Evolutionary conservation across 1,140 invertebrate genomes (phyloP).

Genomic region (Wiebesia pumilae): DNA sequence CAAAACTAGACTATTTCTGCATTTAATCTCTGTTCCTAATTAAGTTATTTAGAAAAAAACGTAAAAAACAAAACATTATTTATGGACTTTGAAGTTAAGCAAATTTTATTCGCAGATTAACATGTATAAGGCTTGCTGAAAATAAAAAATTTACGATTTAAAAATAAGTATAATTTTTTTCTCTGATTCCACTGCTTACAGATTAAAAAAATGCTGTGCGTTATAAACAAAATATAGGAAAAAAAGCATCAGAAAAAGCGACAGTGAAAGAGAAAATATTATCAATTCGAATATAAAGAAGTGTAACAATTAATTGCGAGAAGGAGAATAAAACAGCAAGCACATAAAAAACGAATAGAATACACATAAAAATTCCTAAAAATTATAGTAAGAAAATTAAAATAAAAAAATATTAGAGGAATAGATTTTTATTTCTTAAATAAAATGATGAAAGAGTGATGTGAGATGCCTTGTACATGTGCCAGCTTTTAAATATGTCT

Average conservation of each 20-base stretch:
- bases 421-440: conserved; percentile 55
- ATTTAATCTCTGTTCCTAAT: conserved; percentile 27
- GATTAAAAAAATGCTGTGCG: conserved; percentile 43
- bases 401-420: conserved; percentile 53
- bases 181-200: conserved; percentile 31
- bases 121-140: conserved; percentile 2
- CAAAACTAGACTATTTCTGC: background rate
- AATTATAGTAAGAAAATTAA: conserved; percentile 48
- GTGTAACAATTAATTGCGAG: too few relatives aligned
- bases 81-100: background rate
- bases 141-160: background rate
- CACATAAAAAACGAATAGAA: conserved; percentile 45
- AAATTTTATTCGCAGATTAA: background rate
- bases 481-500: conserved; percentile 71
- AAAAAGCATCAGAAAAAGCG: conserved; percentile 14
- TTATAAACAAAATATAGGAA: conserved; percentile 42
- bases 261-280: background rate
- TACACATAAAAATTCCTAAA: conserved; percentile 34
- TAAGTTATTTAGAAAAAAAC: conserved; percentile 4
- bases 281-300: too few relatives aligned
- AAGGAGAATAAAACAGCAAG: background rate
- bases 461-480: conserved; percentile 71
- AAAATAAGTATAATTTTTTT: conserved; percentile 29
- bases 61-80: background rate
- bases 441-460: conserved; percentile 63